A percentile compares a stretch with the other conserved stretches of the same genome.
phyloP scores from a whole-genome alignment of 35 echinoderm and acorn worm species.

The Anneissia japonica region DNA sequence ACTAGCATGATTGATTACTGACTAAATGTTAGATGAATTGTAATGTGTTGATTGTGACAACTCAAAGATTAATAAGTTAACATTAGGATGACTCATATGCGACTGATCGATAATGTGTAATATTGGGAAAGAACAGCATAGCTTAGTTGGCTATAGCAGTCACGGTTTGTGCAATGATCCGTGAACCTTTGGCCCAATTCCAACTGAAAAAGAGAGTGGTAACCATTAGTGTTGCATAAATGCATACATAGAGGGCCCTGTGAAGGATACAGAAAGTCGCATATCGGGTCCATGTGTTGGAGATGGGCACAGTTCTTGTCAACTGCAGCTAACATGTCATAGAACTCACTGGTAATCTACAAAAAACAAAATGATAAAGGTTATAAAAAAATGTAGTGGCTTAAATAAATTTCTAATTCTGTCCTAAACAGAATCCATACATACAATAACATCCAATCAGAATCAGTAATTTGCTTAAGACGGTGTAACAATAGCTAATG shows the following conservation, averaged over 20 bases:
- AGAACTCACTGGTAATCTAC: constrained; percentile 82
- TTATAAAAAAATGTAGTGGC: background rate
- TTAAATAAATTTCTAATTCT: background rate
- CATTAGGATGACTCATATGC: background rate
- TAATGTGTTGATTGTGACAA: too few relatives aligned
- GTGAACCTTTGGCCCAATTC: background rate
- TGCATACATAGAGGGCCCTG: background rate
- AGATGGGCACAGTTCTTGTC: constrained; percentile 57
- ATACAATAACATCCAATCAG: too few relatives aligned
- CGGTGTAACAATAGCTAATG: too few relatives aligned
- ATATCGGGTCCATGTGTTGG: constrained; percentile 64
- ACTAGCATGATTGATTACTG: too few relatives aligned
- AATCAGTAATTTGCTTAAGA: too few relatives aligned
- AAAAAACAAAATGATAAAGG: constrained; percentile 1
- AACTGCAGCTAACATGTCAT: constrained; percentile 82
- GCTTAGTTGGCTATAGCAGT: background rate
- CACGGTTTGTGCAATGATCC: background rate
- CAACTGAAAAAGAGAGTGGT: background rate
- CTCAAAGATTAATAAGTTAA: too few relatives aligned
- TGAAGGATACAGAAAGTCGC: constrained; percentile 99
- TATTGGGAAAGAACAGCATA: background rate
- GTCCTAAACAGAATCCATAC: too few relatives aligned
- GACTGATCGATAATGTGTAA: background rate
- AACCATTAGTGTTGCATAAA: background rate
- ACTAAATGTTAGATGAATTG: too few relatives aligned